phyloP scores from a whole-genome alignment of 2,888 invertebrate genomes.

The Perizoma flavofasciatum region DNA sequence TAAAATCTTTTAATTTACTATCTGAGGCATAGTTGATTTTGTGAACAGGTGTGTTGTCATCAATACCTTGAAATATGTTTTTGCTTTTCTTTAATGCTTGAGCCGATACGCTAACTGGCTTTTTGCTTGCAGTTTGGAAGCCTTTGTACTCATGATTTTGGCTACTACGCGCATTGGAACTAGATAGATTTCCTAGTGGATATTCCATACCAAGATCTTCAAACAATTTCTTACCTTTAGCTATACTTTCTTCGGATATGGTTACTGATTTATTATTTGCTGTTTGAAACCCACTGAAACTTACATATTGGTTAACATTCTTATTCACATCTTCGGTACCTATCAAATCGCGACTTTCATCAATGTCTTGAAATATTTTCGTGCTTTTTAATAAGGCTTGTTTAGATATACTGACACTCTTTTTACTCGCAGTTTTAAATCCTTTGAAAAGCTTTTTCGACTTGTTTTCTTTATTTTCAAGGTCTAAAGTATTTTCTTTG shows the following conservation, averaged over 20 bases:
- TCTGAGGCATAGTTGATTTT: background rate
- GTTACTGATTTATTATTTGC: constrained; percentile 16
- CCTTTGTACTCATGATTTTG: constrained; percentile 40
- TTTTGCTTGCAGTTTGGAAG: constrained; percentile 69
- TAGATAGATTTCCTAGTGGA: background rate
- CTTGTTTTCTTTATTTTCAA: background rate
- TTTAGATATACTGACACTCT: constrained; percentile 47
- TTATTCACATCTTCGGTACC: background rate
- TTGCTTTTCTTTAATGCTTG: constrained; percentile 50
- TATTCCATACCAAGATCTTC: constrained; percentile 2
- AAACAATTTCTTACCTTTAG: constrained; percentile 15
- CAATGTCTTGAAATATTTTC: constrained; percentile 44
- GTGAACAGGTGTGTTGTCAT: constrained; percentile 13
- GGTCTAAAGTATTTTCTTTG: constrained; percentile 21
- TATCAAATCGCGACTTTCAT: constrained; percentile 34
- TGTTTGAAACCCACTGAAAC: constrained; percentile 17
- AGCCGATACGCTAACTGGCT: constrained; percentile 54
- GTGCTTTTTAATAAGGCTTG: constrained; percentile 53
- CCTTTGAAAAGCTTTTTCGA: constrained; percentile 31
- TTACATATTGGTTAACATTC: constrained; percentile 1
- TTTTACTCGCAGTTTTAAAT: constrained; percentile 64
- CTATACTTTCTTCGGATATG: constrained; percentile 7
- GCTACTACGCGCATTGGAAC: background rate
- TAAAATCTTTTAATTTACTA: constrained; percentile 45
- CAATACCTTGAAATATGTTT: constrained; percentile 51